These are phyloP conservation scores for Graptemys geographica DNA, from an alignment of 2,797 vertebrate genomes.

Conservation along the genomic window DNA sequence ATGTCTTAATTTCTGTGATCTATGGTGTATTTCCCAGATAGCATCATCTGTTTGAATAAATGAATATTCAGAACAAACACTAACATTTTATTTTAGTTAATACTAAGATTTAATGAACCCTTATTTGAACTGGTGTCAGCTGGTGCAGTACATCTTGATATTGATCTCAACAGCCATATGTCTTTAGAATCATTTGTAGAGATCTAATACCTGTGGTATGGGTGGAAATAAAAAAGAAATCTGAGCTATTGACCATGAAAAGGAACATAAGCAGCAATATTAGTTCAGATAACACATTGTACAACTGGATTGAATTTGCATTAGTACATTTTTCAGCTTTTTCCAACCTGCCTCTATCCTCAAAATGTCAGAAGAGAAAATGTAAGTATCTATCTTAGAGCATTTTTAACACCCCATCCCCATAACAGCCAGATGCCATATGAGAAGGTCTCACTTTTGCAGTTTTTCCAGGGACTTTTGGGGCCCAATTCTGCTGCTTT, in stretches of 20 bases:
- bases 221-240: slow-evolving; percentile 15
- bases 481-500: neutral
- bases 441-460: accelerated
- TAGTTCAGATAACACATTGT: neutral
- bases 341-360: neutral
- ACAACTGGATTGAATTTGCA: neutral
- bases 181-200: slow-evolving; percentile 62
- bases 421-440: neutral
- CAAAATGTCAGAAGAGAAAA: neutral
- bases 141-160: slow-evolving; percentile 26
- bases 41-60: neutral
- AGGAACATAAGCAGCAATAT: neutral
- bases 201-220: neutral
- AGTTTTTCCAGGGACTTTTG: neutral
- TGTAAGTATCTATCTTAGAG: neutral
- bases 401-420: neutral
- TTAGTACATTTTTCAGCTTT: neutral
- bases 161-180: slow-evolving; percentile 15
- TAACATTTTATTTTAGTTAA: neutral
- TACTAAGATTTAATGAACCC: neutral
- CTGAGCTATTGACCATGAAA: neutral
- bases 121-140: slow-evolving; percentile 34
- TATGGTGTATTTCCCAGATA: neutral
- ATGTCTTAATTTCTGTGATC: neutral
- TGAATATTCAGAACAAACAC: neutral